Percentiles rank a stretch among this genome's conserved stretches.
These are phyloP conservation scores for Lasius platythorax DNA, from an alignment of 2,888 invertebrate genomes.

Conservation along the genomic window DNA sequence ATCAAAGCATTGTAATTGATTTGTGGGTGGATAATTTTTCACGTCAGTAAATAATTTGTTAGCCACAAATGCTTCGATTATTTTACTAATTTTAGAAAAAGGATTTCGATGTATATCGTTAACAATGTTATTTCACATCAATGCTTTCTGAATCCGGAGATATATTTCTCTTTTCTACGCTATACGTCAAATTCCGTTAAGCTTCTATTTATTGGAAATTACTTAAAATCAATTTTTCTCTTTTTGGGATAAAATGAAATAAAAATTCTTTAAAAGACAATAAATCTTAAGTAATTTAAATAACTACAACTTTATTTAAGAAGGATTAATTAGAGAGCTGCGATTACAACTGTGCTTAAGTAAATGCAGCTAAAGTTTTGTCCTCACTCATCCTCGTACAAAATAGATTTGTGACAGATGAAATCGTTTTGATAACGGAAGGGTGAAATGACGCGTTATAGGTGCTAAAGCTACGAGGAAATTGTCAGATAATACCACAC, in stretches of 20 bases:
- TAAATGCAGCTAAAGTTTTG: conserved; percentile 1
- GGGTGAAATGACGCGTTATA: background rate
- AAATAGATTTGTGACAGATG: conserved; percentile 18
- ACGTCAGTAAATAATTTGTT: conserved; percentile 47
- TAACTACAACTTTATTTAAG: background rate
- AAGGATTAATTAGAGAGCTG: background rate
- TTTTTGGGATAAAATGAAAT: background rate
- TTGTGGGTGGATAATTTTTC: conserved; percentile 34
- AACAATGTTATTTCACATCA: background rate
- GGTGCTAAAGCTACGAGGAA: background rate
- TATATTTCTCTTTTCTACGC: background rate
- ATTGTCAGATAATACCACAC: conserved; percentile 28
- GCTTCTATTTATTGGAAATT: background rate
- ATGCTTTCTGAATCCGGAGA: background rate
- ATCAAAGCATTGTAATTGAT: conserved; percentile 50
- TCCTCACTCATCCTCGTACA: background rate
- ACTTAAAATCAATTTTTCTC: background rate
- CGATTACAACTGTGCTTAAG: background rate
- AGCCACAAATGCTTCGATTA: conserved; percentile 34
- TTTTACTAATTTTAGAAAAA: background rate
- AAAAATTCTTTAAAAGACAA: background rate
- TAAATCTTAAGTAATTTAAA: background rate
- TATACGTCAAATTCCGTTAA: background rate
- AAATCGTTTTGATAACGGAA: conserved; percentile 18
- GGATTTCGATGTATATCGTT: conserved; percentile 28